Conservation (phyloP, 2,888 invertebrate species). For the Lepidochitona cinerea region DNA sequence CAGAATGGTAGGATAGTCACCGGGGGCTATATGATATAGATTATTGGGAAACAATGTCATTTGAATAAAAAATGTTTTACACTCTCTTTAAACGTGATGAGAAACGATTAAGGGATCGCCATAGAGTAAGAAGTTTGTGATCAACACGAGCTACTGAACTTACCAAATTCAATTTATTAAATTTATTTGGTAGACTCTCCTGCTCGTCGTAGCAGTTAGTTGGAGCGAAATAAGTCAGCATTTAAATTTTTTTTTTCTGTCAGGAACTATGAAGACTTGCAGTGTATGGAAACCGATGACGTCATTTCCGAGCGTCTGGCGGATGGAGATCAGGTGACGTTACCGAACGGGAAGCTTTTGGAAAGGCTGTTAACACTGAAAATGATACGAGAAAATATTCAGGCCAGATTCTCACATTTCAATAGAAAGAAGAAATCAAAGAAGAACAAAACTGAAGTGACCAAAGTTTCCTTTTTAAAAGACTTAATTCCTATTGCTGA, state of each 20-base stretch:
- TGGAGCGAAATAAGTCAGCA: too few relatives aligned
- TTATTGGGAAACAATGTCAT: too few relatives aligned
- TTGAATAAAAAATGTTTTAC: too few relatives aligned
- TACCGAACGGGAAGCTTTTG: conserved; percentile 68
- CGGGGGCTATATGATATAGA: too few relatives aligned
- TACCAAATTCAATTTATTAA: too few relatives aligned
- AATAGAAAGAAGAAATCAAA: not conserved
- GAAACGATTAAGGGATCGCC: too few relatives aligned
- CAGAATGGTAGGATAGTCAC: too few relatives aligned
- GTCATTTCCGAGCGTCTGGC: conserved; percentile 54
- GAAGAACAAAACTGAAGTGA: not conserved
- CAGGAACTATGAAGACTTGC: conserved; percentile 70
- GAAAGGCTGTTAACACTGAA: conserved; percentile 65
- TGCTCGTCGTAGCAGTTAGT: too few relatives aligned
- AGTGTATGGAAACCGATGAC: conserved; percentile 57
- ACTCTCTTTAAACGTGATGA: too few relatives aligned
- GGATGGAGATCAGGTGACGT: conserved; percentile 49
- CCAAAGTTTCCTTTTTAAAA: conserved; percentile 49
- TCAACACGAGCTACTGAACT: too few relatives aligned
- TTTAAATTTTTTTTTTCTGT: conserved; percentile 11
- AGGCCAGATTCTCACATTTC: not conserved
- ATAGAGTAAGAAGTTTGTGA: too few relatives aligned
- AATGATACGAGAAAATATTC: conserved; percentile 35
- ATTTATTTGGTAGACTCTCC: too few relatives aligned
- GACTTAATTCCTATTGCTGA: conserved; percentile 55